Evolutionary conservation across 2,113 vertebrate species (phyloP).

Genomic region (Barbus barbus): DNA sequence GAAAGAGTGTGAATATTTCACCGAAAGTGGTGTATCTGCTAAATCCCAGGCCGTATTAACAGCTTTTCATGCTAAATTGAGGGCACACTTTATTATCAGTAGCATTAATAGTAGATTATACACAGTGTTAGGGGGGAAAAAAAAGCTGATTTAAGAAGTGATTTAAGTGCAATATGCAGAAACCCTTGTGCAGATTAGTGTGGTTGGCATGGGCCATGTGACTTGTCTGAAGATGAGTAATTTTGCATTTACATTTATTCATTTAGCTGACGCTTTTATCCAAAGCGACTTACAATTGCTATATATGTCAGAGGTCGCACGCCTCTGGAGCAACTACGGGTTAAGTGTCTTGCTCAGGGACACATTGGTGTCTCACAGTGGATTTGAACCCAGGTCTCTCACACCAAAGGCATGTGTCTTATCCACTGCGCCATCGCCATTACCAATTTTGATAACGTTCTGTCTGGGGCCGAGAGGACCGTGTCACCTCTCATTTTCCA

Average conservation of each 20-base stretch:
- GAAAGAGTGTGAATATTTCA: neutral
- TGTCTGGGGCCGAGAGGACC: slow-evolving; percentile 27
- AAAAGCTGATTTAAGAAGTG: too few species aligned
- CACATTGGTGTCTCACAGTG: too few species aligned
- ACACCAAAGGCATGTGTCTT: too few species aligned
- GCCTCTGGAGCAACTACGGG: too few species aligned
- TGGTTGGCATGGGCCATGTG: slow-evolving; percentile 7
- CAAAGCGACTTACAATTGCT: too few species aligned
- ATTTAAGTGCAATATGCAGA: too few species aligned
- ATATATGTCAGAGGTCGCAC: too few species aligned
- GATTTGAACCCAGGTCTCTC: too few species aligned
- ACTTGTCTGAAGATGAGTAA: slow-evolving; percentile 19
- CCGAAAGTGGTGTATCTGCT: neutral
- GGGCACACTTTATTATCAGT: slow-evolving; percentile 8
- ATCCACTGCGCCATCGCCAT: too few species aligned
- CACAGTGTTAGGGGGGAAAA: neutral
- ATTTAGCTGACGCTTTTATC: too few species aligned
- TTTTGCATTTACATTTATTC: too few species aligned
- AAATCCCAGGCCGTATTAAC: slow-evolving; percentile 23
- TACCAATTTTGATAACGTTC: slow-evolving; percentile 37
- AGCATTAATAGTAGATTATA: neutral
- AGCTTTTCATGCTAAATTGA: neutral
- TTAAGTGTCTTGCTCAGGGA: too few species aligned
- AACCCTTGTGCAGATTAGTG: neutral
- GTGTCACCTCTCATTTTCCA: slow-evolving; percentile 52